Base-by-base conservation (phyloP, 92 coral and sea anemone species). In the Siderastrea siderea region DNA sequence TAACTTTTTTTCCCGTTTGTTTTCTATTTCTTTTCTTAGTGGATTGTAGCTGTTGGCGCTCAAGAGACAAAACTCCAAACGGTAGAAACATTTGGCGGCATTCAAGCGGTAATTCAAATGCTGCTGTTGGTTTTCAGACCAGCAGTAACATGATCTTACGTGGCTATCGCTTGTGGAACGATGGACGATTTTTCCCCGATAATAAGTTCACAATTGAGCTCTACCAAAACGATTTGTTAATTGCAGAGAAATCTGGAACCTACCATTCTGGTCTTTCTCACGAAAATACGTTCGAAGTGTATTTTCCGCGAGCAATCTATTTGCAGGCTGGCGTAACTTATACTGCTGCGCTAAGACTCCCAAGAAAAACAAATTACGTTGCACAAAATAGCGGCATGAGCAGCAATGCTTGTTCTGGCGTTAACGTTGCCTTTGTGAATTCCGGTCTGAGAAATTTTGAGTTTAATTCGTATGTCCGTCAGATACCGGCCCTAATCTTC, bases 81-180 rank as follows among this genome's bases (percentile, higher is more conserved):
- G 53, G 58, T 6, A 3, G 68, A 58, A 50, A 74, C 77, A 50
- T 10, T 19, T 10, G 67, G 11, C 38, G 4, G 15, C 8, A 26
- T 11, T 15, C 19, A 38, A 57, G 51, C 16, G 1, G 17, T 75
- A 53, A 64, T 17, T 54, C 1, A 50, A 10, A 15, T 13, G 68
- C 58, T 12, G 68, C 81, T 64, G 6, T 77, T 13, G 68, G 47
- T 47, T 77, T 77, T 11, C 53, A 46, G 67, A 58, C 68, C 14
- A 77, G 81, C 43, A 38, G 81, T 0, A 46, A 77, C 59, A 60
- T 57, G 6, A 59, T 77, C 6, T 77, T 77, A 14, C 81, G 81
- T 16, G 81, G 81, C 14, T 77, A 57, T 44, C 68, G 15, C n/a
- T 51, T 77, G 53, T 77, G 81, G 81, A 77, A 77, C 0, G 17